A percentile compares a stretch with the other conserved stretches of the same genome.
phyloP scores from a whole-genome alignment of 2,113 vertebrate species.

The Rhea pennata region DNA sequence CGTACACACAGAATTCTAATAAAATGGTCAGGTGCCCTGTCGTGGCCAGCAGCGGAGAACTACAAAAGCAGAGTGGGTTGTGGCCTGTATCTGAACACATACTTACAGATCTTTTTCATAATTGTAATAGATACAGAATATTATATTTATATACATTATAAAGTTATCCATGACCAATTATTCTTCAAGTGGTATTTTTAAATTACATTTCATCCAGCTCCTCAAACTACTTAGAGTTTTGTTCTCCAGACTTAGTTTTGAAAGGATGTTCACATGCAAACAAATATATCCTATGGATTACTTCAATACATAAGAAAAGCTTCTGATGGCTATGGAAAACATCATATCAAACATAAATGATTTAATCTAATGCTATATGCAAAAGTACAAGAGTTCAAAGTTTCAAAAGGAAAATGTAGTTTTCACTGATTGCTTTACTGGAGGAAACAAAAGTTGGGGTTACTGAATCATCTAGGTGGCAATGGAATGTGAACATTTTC shows the following conservation, averaged over 20 bases:
- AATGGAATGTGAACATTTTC: neutral
- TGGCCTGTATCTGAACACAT: neutral
- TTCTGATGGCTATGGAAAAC: neutral
- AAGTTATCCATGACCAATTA: neutral
- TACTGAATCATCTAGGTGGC: neutral
- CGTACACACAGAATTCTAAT: neutral
- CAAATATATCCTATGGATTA: neutral
- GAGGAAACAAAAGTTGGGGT: neutral
- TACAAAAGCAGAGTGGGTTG: neutral
- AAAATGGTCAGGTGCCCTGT: neutral
- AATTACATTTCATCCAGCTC: neutral
- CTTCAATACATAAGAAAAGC: neutral
- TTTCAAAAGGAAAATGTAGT: neutral
- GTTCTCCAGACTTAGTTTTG: neutral
- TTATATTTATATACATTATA: neutral
- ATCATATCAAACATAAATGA: accelerated
- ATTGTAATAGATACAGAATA: neutral
- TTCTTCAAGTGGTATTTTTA: conserved; percentile 8
- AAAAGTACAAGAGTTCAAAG: neutral
- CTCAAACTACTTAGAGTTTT: neutral
- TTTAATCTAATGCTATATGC: neutral
- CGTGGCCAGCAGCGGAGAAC: neutral
- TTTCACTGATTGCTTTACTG: neutral
- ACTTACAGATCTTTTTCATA: neutral
- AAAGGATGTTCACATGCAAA: neutral